Conservation (phyloP, 2,113 vertebrate species). For the Machaerirhynchus nigripectus region DNA sequence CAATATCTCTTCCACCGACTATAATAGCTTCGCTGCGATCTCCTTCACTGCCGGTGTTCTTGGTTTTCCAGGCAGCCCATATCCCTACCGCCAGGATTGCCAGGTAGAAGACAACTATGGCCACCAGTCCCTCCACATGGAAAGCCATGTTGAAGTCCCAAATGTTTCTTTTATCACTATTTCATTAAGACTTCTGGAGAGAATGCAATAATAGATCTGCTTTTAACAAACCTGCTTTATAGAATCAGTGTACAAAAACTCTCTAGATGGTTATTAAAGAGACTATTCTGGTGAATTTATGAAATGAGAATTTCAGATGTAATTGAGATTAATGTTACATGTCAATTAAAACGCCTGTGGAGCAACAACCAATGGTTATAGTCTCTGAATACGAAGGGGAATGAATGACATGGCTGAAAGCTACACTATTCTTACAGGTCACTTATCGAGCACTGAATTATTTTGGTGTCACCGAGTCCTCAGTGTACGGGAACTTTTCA, state of each 20-base stretch:
- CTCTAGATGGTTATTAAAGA: not conserved
- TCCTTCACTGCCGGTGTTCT: conserved; percentile 78
- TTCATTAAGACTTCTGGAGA: conserved; percentile 78
- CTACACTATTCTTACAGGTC: not conserved
- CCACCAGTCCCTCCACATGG: conserved; percentile 90
- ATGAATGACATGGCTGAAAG: not conserved
- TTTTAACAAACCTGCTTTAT: not conserved
- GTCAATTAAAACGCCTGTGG: not conserved
- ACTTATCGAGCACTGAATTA: not conserved
- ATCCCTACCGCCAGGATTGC: conserved; percentile 92
- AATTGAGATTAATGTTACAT: not conserved
- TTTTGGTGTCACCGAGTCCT: not conserved
- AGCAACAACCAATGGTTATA: not conserved
- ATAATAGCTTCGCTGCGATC: conserved; percentile 92
- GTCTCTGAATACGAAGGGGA: not conserved
- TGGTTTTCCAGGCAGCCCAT: conserved; percentile 98
- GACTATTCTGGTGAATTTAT: not conserved
- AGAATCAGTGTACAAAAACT: not conserved
- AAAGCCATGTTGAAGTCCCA: conserved; percentile 80
- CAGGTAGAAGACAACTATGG: conserved; percentile 92
- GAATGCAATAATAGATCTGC: conserved; percentile 1
- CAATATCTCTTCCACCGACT: conserved; percentile 95
- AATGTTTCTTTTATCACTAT: conserved; percentile 61
- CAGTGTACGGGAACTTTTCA: not conserved
- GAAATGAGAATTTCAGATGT: not conserved